A percentile compares a stretch with the other conserved stretches of the same genome.
These are phyloP conservation scores for Beris morrisii DNA, from an alignment of 2,888 invertebrate genomes.

Conservation along the genomic window DNA sequence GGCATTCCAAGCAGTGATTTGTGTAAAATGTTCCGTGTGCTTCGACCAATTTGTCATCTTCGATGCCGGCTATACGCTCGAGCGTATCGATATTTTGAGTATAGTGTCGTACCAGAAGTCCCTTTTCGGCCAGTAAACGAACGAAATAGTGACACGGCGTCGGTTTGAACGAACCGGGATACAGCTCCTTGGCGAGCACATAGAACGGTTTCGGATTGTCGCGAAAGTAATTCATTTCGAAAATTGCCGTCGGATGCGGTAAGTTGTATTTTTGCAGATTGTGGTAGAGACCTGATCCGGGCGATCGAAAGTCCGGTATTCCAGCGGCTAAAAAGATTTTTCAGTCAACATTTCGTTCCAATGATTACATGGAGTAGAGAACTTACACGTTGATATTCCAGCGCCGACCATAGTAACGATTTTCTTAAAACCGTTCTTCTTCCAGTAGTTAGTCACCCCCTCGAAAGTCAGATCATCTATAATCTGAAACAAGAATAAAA, in stretches of 20 bases:
- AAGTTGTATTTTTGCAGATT: slow-evolving; percentile 89
- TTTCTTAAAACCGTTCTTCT: slow-evolving; percentile 74
- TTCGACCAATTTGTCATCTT: slow-evolving; percentile 83
- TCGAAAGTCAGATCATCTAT: slow-evolving; percentile 73
- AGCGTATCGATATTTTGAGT: slow-evolving; percentile 94
- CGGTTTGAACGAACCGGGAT: slow-evolving; percentile 85
- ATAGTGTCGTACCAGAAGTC: slow-evolving; percentile 71
- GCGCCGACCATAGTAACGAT: slow-evolving; percentile 94
- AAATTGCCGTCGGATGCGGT: slow-evolving; percentile 89
- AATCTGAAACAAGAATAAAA: slow-evolving; percentile 54
- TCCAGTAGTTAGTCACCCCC: slow-evolving; percentile 78
- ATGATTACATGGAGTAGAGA: neutral
- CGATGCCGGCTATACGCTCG: slow-evolving; percentile 82
- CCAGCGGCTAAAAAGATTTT: slow-evolving; percentile 75
- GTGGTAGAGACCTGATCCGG: slow-evolving; percentile 84
- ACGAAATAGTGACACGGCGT: slow-evolving; percentile 92
- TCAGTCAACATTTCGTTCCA: slow-evolving; percentile 44
- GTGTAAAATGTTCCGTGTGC: slow-evolving; percentile 94
- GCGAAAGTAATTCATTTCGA: slow-evolving; percentile 85
- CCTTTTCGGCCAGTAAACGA: slow-evolving; percentile 80
- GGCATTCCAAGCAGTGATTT: slow-evolving; percentile 81
- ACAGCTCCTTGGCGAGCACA: slow-evolving; percentile 83
- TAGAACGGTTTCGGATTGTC: slow-evolving; percentile 93
- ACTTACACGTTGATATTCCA: slow-evolving; percentile 93
- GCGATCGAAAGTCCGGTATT: slow-evolving; percentile 92